Base-by-base conservation (phyloP, 2,797 vertebrate species). In the Molossus molossus region DNA sequence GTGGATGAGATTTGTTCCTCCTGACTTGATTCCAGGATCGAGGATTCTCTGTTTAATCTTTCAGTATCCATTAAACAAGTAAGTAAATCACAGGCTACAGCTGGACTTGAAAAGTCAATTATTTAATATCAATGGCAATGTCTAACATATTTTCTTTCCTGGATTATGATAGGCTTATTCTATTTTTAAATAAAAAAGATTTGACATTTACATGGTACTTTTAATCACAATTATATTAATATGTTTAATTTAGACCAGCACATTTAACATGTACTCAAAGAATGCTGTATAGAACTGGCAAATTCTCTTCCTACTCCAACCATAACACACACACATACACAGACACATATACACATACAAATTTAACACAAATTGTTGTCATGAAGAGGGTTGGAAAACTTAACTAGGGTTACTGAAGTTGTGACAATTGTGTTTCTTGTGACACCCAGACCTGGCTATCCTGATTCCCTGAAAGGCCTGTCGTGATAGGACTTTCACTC, bases 81-180 rank as follows among this genome's bases (percentile, higher is more conserved):
- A 76, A 91, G 77, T 40, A 95, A 85, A 83, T 33, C 21, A 80
- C 12, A 53, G n/a, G 72, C 48, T 64, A 5, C 85, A 95, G 69
- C 9, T 94, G 9, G 11, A 80, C 21, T 45, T 76, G 21, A 79
- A 79, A 79, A 62, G 33, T 75, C 55, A 75, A 45, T 70, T 90
- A 94, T 33, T 93, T 87, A 62, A 60, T 76, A 86, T 65, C 25
- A 87, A 9, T 82, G 33, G n/a, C 64, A 76, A 77, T 88, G 37
- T 17, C 5, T 64, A 92, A 55, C 27, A 14, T 62, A 50, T 29
- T 92, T 88, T 27, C n/a, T 64, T 57, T 0, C 5, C 18, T 67
- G 25, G 20, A 84, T 55, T 89, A 55, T 81, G 29, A 82, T 45
- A 77, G 48, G 3, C 33, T 81, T 91, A 57, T 20, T 3, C 11